These are phyloP conservation scores for Idaea biselata DNA, from an alignment of 2,888 invertebrate species.

Conservation along the genomic window DNA sequence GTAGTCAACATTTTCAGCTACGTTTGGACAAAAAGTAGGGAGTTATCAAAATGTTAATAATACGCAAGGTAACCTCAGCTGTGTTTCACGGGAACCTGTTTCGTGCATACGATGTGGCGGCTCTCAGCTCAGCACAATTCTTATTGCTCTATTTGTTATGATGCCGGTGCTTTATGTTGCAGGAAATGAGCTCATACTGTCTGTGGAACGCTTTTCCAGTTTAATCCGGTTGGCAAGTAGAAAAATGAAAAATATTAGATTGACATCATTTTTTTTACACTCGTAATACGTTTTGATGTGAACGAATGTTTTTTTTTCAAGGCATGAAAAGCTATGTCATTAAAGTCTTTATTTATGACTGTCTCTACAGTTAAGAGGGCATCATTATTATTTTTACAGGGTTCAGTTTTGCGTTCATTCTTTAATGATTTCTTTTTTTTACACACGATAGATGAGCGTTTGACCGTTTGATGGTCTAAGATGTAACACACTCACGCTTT, in stretches of 20 bases:
- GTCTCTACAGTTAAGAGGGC: constrained; percentile 18
- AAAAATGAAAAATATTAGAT: constrained; percentile 33
- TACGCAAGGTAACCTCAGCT: constrained; percentile 38
- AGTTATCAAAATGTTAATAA: constrained; percentile 7
- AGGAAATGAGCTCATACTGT: constrained; percentile 59
- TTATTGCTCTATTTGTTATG: constrained; percentile 64
- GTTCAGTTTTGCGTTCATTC: neutral
- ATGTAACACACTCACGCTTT: no score
- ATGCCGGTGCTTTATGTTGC: constrained; percentile 55
- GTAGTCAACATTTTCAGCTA: neutral
- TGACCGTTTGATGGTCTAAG: no score
- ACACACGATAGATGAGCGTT: no score
- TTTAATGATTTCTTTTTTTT: no score
- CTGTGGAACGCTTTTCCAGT: constrained; percentile 46
- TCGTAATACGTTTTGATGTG: constrained; percentile 27
- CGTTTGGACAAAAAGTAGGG: neutral
- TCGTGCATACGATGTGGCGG: constrained; percentile 54
- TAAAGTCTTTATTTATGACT: constrained; percentile 23
- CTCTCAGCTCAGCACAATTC: constrained; percentile 41
- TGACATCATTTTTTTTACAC: constrained; percentile 29
- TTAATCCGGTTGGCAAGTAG: constrained; percentile 44
- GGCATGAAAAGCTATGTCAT: constrained; percentile 20
- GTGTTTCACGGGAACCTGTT: constrained; percentile 62
- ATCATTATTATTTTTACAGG: constrained; percentile 8
- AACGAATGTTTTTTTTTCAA: constrained; percentile 25